phyloP scores from a whole-genome alignment of 2,888 invertebrate genomes.

The Phengaris alcon region DNA sequence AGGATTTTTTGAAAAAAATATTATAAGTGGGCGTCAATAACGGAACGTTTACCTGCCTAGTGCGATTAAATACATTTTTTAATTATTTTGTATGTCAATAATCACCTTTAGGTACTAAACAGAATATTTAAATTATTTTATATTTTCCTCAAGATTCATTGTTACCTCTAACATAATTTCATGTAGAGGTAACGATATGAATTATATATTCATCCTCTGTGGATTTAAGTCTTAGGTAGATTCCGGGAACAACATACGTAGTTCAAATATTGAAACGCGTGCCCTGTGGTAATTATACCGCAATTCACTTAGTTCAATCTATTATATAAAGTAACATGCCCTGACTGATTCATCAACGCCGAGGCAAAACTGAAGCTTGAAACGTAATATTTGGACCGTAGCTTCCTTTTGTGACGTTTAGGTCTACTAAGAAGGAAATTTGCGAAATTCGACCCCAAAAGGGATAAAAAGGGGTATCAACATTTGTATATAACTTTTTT shows the following conservation, averaged over 20 bases:
- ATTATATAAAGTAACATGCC: too few relatives aligned
- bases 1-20: background rate
- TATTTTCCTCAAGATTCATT: slow-evolving; percentile 12
- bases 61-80: background rate
- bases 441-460: too few relatives aligned
- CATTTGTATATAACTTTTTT: too few relatives aligned
- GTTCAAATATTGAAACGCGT: slow-evolving; percentile 15
- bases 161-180: slow-evolving; percentile 8
- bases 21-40: background rate
- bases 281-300: background rate
- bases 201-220: slow-evolving; percentile 16
- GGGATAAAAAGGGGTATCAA: too few relatives aligned
- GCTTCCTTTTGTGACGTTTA: too few relatives aligned
- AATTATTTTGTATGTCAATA: background rate
- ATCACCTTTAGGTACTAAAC: background rate
- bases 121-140: background rate
- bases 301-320: background rate
- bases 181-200: slow-evolving; percentile 10
- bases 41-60: too few relatives aligned
- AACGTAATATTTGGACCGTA: too few relatives aligned
- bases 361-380: too few relatives aligned
- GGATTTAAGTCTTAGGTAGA: background rate
- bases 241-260: slow-evolving; percentile 8
- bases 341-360: too few relatives aligned
- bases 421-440: too few relatives aligned